These are phyloP conservation scores for Lypha dubia DNA, from an alignment of 2,888 invertebrate species.

Conservation along the genomic window DNA sequence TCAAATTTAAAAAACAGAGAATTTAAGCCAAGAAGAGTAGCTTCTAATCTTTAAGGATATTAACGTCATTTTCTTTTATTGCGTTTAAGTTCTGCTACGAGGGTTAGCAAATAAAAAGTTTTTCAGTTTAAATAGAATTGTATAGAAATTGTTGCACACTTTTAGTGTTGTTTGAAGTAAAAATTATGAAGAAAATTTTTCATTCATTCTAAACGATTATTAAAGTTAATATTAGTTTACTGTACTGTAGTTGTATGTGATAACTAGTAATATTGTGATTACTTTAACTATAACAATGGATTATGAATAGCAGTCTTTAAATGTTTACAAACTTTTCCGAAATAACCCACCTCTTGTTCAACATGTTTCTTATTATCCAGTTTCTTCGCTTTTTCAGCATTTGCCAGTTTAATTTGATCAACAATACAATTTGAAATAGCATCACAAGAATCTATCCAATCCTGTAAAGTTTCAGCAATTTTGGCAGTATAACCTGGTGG, in stretches of 20 bases:
- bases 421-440: constrained; percentile 94
- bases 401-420: constrained; percentile 93
- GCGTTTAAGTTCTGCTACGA: background rate
- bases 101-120: no score
- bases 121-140: no score
- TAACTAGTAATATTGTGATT: no score
- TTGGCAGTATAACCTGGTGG: constrained; percentile 91
- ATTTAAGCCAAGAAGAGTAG: background rate
- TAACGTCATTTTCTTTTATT: background rate
- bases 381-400: constrained; percentile 91
- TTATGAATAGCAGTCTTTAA: no score
- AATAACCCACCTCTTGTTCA: constrained; percentile 90
- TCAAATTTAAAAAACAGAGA: background rate
- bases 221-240: background rate
- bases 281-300: no score
- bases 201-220: no score
- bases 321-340: background rate
- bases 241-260: no score
- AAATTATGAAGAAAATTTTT: no score
- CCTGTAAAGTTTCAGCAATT: constrained; percentile 91
- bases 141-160: no score
- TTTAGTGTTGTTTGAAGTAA: no score
- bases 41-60: background rate
- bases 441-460: constrained; percentile 96
- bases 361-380: constrained; percentile 91